These are phyloP conservation scores for Callithrix jacchus DNA, from an alignment of 2,113 vertebrate genomes.

Conservation along the genomic window DNA sequence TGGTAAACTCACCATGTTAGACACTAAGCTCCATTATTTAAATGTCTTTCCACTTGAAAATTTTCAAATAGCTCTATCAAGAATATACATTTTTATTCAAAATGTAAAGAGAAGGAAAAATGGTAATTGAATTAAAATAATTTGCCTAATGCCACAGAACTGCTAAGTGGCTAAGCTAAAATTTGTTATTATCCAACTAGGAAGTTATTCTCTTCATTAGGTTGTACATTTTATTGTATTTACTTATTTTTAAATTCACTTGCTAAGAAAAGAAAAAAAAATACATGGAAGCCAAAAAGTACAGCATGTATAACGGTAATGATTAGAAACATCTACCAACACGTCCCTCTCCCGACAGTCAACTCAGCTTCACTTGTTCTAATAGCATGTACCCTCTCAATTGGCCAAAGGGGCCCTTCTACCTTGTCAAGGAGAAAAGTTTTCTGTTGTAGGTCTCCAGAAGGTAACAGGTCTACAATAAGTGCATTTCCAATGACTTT, in stretches of 20 bases:
- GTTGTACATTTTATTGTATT: neutral
- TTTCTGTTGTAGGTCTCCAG: neutral
- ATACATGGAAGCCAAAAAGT: neutral
- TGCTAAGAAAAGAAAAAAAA: neutral
- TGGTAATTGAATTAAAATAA: neutral
- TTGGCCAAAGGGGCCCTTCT: neutral
- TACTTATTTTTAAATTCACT: neutral
- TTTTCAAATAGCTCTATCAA: neutral
- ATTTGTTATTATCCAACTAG: neutral
- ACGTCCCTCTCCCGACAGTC: neutral
- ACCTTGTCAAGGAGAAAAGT: neutral
- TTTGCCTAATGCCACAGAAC: neutral
- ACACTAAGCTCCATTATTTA: neutral
- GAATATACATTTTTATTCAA: neutral
- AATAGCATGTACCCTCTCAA: neutral
- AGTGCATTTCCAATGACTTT: neutral
- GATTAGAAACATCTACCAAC: slow-evolving; percentile 35
- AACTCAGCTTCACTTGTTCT: slow-evolving; percentile 4
- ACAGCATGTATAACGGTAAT: neutral
- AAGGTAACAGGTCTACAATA: neutral
- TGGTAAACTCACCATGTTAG: neutral
- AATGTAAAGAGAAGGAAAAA: neutral
- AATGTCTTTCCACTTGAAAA: neutral
- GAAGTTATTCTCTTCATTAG: neutral
- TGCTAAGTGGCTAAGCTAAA: neutral